Evolutionary conservation across 2,888 invertebrate genomes (phyloP), one percentile per base, ranked within the genome.

Genomic region (Brachynemurus nebulosus): DNA sequence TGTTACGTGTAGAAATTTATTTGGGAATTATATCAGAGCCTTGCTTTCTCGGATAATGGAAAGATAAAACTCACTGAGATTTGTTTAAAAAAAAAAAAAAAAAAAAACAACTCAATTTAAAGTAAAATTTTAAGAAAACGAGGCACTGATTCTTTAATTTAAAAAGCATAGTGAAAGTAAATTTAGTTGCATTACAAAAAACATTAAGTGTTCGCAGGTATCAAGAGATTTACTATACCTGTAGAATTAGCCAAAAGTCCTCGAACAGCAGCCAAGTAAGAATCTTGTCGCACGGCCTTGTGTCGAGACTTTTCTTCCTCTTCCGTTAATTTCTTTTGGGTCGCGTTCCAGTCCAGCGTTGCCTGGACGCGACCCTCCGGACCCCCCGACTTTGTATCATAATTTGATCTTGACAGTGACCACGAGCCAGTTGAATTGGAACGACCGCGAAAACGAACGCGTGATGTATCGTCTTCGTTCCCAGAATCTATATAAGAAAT

Each of bases 371-470:
- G 45, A 41, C 44, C 33, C 46, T 42, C 36, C 47, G 33, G 18
- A 48, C 33, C 18, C 40, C 34, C 42, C 33, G 19, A 35, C 16
- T 23, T 14, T 23, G 7, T 20, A 37, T 42, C 42, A 39, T 39
- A 20, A 25, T 36, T 5, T n/a, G 37, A 45, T 50, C 57, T 44
- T 37, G 55, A 53, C 30, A 63, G 58, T 37, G 63, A 61, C 69
- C 71, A 70, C 45, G 72, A 70, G 57, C 71, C 72, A 30, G 68
- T 68, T 44, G 72, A 72, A 59, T 71, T 72, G 49, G 72, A 72
- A 49, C 73, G 66, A 48, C 66, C 67, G 52, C 72, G 62, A 48
- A 67, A 54, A 44, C 60, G 61, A 25, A 60, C 60, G 43, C 64
- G 57, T 54, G 55, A 54, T 51, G 55, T 57, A 45, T 64, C 67